phyloP scores from a whole-genome alignment of 1,140 invertebrate species.

The Schlechtendalia chinensis region DNA sequence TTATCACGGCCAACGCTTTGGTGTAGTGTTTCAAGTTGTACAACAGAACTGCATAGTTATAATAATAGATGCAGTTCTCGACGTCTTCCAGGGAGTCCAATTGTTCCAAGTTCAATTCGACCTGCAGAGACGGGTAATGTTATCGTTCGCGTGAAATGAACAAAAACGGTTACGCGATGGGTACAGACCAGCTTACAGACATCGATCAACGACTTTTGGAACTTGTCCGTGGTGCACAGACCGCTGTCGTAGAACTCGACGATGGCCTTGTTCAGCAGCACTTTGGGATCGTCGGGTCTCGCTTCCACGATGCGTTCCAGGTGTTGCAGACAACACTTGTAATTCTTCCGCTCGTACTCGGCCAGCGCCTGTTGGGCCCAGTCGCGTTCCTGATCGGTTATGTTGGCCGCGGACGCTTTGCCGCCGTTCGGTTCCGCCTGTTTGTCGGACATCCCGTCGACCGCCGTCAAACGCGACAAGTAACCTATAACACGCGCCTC shows the following conservation, averaged over 20 bases:
- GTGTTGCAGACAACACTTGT: slow-evolving; percentile 61
- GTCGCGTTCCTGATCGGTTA: slow-evolving; percentile 62
- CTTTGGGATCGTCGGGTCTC: slow-evolving; percentile 66
- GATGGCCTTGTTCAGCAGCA: slow-evolving; percentile 71
- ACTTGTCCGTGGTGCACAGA: slow-evolving; percentile 69
- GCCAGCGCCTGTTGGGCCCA: slow-evolving; percentile 60
- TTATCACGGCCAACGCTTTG: slow-evolving; percentile 70
- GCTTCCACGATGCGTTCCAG: slow-evolving; percentile 64
- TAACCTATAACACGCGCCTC: too few species aligned
- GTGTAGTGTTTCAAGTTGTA: slow-evolving; percentile 78
- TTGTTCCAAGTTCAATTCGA: slow-evolving; percentile 60
- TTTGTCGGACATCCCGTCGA: background rate
- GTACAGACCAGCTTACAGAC: slow-evolving; percentile 59
- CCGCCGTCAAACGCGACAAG: too few species aligned
- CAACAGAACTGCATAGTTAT: slow-evolving; percentile 79
- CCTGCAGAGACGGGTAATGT: slow-evolving; percentile 53
- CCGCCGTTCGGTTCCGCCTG: background rate
- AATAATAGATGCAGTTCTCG: slow-evolving; percentile 69
- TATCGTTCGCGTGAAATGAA: background rate
- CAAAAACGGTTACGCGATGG: background rate
- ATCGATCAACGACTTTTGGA: slow-evolving; percentile 67
- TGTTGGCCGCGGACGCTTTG: background rate
- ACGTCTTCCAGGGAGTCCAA: slow-evolving; percentile 65
- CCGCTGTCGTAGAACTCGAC: slow-evolving; percentile 71
- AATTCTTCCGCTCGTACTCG: slow-evolving; percentile 64